These are phyloP conservation scores for Teleogryllus oceanicus DNA, from an alignment of 2,888 invertebrate species.

Conservation along the genomic window DNA sequence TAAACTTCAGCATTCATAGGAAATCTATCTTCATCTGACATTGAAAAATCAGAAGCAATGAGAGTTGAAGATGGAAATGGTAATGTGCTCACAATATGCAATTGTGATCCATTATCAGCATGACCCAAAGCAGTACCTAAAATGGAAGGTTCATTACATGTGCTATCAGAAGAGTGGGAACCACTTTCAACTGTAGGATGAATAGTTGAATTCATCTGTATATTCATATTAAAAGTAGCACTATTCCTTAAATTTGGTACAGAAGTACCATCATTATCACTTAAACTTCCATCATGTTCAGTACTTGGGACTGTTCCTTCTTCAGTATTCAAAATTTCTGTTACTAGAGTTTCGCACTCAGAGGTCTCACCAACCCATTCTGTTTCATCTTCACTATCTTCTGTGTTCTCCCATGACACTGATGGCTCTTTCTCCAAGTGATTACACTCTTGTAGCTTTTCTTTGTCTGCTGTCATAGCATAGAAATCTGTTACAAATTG, in stretches of 20 bases:
- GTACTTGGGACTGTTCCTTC: background rate
- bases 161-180: background rate
- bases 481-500: slow-evolving; percentile 56
- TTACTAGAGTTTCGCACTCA: slow-evolving; percentile 35
- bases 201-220: slow-evolving; percentile 4
- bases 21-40: background rate
- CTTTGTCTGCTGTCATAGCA: slow-evolving; percentile 44
- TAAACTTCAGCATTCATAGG: background rate
- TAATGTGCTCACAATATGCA: background rate
- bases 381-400: slow-evolving; percentile 34
- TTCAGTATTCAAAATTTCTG: slow-evolving; percentile 18
- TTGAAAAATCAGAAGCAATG: slow-evolving; percentile 19
- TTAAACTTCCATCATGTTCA: background rate
- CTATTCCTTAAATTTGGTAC: background rate
- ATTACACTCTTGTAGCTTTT: slow-evolving; percentile 31
- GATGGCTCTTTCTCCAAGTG: slow-evolving; percentile 35
- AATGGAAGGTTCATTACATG: background rate
- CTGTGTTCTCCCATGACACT: slow-evolving; percentile 33
- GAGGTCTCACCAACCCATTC: slow-evolving; percentile 36
- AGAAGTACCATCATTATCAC: slow-evolving; percentile 18
- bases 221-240: background rate
- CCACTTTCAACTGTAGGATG: background rate
- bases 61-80: slow-evolving; percentile 24
- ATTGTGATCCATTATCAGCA: background rate
- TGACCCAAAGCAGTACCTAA: background rate